A percentile compares a stretch with the other conserved stretches of the same genome.
Conservation (phyloP, 2,113 vertebrate genomes). For the Podiceps cristatus region DNA sequence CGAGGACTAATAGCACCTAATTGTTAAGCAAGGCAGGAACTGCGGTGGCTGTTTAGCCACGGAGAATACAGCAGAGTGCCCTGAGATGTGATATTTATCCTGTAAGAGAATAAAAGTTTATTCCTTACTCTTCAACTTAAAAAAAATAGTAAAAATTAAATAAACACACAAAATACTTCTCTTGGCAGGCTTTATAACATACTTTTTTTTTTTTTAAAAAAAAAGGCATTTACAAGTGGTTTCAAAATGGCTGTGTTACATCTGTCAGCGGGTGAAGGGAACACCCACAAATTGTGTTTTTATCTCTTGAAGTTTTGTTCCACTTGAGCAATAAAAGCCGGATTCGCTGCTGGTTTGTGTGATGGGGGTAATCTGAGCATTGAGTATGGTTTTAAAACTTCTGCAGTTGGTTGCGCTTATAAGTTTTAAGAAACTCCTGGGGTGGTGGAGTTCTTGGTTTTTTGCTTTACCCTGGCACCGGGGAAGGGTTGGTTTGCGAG, state of each 20-base stretch:
- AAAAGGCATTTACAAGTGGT: slow-evolving; percentile 74
- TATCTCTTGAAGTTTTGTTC: slow-evolving; percentile 74
- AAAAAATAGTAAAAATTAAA: slow-evolving; percentile 66
- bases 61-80: not conserved
- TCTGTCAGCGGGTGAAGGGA: slow-evolving; percentile 74
- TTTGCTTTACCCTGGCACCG: slow-evolving; percentile 10
- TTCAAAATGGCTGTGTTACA: slow-evolving; percentile 76
- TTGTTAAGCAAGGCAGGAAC: slow-evolving; percentile 17
- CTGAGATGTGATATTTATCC: slow-evolving; percentile 5
- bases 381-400: slow-evolving; percentile 47
- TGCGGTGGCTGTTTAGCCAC: not conserved
- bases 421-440: slow-evolving; percentile 55
- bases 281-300: slow-evolving; percentile 77
- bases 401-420: slow-evolving; percentile 31
- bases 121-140: slow-evolving; percentile 36
- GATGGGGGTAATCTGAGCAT: slow-evolving; percentile 41
- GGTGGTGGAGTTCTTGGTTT: slow-evolving; percentile 5
- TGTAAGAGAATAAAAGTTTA: slow-evolving; percentile 50
- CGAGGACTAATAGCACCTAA: slow-evolving; percentile 32
- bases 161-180: slow-evolving; percentile 64
- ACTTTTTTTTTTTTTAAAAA: slow-evolving; percentile 1
- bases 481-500: slow-evolving; percentile 32
- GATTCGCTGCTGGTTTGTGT: slow-evolving; percentile 60
- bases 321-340: slow-evolving; percentile 72
- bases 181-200: slow-evolving; percentile 62